Conservation (phyloP, 2,797 vertebrate species). For the Alauda arvensis region DNA sequence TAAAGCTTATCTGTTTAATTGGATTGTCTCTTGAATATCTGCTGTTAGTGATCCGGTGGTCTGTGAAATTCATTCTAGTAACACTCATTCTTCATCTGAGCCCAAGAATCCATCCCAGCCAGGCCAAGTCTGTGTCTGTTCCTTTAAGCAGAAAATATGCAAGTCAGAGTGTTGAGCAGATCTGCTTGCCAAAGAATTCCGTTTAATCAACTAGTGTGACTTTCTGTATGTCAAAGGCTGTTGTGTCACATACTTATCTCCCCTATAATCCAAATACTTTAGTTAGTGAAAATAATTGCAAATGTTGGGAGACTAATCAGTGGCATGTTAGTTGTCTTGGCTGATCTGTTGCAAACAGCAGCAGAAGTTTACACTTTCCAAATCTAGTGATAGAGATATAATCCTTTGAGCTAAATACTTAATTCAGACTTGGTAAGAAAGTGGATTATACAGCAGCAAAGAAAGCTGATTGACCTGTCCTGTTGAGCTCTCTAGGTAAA, state of each 20-base stretch:
- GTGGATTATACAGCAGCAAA: not conserved
- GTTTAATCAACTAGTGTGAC: not conserved
- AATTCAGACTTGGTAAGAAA: not conserved
- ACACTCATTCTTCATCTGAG: not conserved
- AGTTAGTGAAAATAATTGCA: not conserved
- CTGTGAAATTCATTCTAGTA: not conserved
- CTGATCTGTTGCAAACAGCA: not conserved
- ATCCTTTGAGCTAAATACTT: not conserved
- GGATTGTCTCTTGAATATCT: not conserved
- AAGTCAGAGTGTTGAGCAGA: not conserved
- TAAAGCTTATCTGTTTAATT: not conserved
- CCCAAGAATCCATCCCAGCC: not conserved
- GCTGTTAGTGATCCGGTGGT: not conserved
- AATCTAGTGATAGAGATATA: not conserved
- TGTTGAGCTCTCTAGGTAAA: not conserved
- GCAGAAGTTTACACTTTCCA: not conserved
- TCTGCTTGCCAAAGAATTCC: not conserved
- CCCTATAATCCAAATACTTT: not conserved
- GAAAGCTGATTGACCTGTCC: not conserved
- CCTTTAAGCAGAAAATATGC: not conserved
- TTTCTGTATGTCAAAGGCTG: not conserved
- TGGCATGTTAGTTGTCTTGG: not conserved
- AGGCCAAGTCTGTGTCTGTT: not conserved
- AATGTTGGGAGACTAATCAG: not conserved
- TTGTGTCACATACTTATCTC: not conserved